Evolutionary conservation across 2,888 invertebrate genomes (phyloP).

Genomic region (Callimorpha dominula): DNA sequence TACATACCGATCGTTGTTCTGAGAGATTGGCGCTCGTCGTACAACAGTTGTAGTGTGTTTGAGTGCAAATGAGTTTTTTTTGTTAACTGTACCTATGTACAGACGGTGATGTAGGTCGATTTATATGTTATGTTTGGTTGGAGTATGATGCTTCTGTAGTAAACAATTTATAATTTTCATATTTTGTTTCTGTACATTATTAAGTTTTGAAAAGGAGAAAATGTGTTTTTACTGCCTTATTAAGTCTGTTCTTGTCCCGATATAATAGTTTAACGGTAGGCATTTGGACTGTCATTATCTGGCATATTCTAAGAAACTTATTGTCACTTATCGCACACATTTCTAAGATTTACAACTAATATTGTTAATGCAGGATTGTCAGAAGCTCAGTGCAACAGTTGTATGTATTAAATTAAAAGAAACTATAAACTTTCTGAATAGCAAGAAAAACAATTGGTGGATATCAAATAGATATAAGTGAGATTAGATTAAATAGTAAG

Average conservation of each 20-base stretch:
- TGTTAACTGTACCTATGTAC: conserved; percentile 50
- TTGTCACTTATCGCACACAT: background rate
- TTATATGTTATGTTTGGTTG: conserved; percentile 38
- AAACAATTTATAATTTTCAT: background rate
- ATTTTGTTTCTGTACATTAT: background rate
- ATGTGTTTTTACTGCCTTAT: too few relatives aligned
- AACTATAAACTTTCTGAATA: too few relatives aligned
- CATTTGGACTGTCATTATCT: background rate
- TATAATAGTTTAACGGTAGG: too few relatives aligned
- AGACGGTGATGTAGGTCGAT: conserved; percentile 43
- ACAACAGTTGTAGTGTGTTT: conserved; percentile 70
- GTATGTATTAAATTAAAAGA: background rate
- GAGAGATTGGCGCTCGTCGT: conserved; percentile 72
- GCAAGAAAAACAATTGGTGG: too few relatives aligned
- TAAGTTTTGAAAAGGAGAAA: too few relatives aligned
- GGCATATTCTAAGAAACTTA: background rate
- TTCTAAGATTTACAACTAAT: background rate
- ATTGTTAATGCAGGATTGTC: background rate
- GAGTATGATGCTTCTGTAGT: conserved; percentile 28
- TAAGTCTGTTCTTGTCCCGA: too few relatives aligned
- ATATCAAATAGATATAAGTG: too few relatives aligned
- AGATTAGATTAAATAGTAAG: too few relatives aligned
- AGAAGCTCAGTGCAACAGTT: background rate
- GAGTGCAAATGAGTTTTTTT: conserved; percentile 81
- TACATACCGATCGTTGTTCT: conserved; percentile 70